Percentiles rank a stretch among this genome's conserved stretches.
Evolutionary conservation across 2,113 vertebrate species (phyloP).

Genomic region (Lipophrys pholis): DNA sequence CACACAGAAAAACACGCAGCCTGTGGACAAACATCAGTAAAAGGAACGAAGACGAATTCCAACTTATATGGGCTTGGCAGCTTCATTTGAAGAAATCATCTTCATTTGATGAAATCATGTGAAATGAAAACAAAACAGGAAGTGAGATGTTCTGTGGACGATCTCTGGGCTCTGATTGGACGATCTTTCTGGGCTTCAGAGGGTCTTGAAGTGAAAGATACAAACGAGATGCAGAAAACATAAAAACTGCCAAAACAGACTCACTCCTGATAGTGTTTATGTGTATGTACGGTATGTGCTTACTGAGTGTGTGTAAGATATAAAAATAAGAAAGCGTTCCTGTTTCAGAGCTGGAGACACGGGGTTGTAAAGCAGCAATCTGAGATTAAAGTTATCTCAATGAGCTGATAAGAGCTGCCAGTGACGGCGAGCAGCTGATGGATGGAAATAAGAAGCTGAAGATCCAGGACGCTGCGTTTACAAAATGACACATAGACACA

Average conservation of each 20-base stretch:
- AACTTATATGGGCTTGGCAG: no score
- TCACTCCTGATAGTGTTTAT: no score
- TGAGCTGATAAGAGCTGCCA: background rate
- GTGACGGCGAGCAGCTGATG: background rate
- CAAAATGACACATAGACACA: background rate
- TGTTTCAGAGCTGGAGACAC: background rate
- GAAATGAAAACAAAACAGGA: background rate
- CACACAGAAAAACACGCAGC: constrained; percentile 10
- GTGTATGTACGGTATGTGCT: no score
- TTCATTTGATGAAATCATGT: background rate
- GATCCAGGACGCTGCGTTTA: background rate
- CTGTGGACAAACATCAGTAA: background rate
- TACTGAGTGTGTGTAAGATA: no score
- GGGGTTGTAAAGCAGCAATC: background rate
- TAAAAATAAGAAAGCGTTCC: no score
- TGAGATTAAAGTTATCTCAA: background rate
- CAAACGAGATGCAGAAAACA: no score
- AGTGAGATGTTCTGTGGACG: background rate
- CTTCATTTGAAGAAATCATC: no score
- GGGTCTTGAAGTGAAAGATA: no score
- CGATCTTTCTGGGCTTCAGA: no score
- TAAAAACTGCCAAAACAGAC: no score
- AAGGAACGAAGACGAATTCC: background rate
- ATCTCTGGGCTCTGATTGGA: background rate
- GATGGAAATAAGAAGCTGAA: background rate